phyloP scores from a whole-genome alignment of 2,888 invertebrate genomes.

The Macrophya annulata region DNA sequence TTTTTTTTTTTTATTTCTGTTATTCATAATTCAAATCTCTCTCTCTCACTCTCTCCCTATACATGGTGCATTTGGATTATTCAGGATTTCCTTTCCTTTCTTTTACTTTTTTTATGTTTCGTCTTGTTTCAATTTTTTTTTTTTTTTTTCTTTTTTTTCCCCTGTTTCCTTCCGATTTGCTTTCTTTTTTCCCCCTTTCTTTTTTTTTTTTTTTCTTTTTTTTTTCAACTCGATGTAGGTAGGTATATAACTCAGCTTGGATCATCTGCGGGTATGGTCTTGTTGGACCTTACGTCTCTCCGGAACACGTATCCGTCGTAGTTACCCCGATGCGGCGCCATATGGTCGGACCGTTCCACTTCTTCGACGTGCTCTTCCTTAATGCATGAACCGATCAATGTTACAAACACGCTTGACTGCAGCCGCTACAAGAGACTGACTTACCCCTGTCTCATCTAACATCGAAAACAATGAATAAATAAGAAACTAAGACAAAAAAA shows the following conservation, averaged over 20 bases:
- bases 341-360: constrained; percentile 44
- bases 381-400: constrained; percentile 53
- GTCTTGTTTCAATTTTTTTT: neutral
- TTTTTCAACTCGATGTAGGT: neutral
- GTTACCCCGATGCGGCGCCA: constrained; percentile 32
- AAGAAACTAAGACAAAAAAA: neutral
- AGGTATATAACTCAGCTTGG: neutral
- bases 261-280: constrained; percentile 29
- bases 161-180: neutral
- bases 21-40: neutral
- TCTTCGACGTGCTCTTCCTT: constrained; percentile 41
- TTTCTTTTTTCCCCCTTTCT: neutral
- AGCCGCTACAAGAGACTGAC: neutral
- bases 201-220: neutral
- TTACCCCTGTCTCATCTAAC: neutral
- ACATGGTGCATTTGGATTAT: neutral
- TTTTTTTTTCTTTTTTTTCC: neutral
- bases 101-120: neutral
- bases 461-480: neutral
- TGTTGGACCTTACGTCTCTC: constrained; percentile 27
- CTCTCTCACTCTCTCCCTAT: no score
- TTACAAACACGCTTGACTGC: constrained; percentile 43
- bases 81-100: neutral
- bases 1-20: neutral
- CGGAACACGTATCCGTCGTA: constrained; percentile 36